These are phyloP conservation scores for Varecia variegata DNA, from an alignment of 2,797 vertebrate species.

Conservation along the genomic window DNA sequence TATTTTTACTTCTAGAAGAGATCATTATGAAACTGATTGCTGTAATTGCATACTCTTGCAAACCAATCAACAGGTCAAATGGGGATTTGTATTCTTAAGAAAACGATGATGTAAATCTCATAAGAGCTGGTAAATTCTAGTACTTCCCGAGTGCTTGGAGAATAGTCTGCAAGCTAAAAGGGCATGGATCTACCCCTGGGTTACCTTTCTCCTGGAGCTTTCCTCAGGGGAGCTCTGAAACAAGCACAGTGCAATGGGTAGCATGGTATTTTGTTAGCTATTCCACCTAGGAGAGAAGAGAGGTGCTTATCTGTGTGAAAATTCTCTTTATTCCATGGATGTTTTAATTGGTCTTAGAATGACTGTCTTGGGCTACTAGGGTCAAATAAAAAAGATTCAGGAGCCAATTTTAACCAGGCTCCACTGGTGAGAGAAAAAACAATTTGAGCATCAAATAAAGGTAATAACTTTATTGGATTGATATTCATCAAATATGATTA, in stretches of 20 bases:
- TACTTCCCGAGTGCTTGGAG: not conserved
- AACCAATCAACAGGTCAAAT: not conserved
- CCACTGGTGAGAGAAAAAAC: not conserved
- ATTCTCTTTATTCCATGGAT: slow-evolving; percentile 15
- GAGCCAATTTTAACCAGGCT: not conserved
- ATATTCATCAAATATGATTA: not conserved
- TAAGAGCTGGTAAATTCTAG: not conserved
- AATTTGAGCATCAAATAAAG: slow-evolving; percentile 13
- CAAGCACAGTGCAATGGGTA: not conserved
- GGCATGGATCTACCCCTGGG: not conserved
- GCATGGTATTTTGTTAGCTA: slow-evolving; percentile 29
- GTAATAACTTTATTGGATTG: not conserved
- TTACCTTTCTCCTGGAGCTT: not conserved
- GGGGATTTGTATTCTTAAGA: slow-evolving; percentile 9
- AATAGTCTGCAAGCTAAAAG: not conserved
- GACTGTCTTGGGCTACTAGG: not conserved
- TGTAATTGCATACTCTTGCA: slow-evolving; percentile 1
- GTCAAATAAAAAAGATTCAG: slow-evolving; percentile 11
- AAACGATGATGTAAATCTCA: not conserved
- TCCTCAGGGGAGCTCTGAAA: not conserved
- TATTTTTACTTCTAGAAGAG: not conserved
- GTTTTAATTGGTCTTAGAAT: slow-evolving; percentile 29
- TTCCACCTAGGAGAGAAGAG: not conserved
- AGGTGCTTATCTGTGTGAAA: not conserved
- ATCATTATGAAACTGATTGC: not conserved